A percentile compares a stretch with the other conserved stretches of the same genome.
Conservation (phyloP, 1,140 invertebrate genomes). For the Cotesia glomerata region DNA sequence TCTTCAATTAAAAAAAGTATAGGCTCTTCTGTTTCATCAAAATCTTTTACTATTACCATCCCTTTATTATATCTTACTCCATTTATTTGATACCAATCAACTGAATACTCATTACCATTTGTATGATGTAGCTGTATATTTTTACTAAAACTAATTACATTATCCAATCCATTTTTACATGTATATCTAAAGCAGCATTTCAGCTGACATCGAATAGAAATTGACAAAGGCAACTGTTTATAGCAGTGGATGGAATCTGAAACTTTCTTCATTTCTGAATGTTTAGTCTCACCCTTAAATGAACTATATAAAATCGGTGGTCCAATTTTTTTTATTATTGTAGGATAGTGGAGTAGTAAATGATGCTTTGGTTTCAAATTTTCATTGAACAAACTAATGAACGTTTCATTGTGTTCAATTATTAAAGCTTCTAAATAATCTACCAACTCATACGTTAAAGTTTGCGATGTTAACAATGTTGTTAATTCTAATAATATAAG, state of each 20-base stretch:
- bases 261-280: background rate
- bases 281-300: constrained; percentile 7
- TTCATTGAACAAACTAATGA: background rate
- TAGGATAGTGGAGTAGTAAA: background rate
- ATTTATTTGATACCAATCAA: background rate
- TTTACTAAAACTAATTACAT: too few relatives aligned
- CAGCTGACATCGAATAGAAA: background rate
- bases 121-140: too few relatives aligned
- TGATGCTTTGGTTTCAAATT: constrained; percentile 4
- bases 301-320: background rate
- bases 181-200: background rate
- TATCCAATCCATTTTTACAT: background rate
- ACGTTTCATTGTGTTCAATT: background rate
- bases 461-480: too few relatives aligned
- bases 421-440: background rate
- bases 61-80: background rate
- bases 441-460: too few relatives aligned
- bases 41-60: background rate
- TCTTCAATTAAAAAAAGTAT: background rate
- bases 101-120: too few relatives aligned
- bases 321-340: constrained; percentile 1
- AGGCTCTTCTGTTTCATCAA: background rate
- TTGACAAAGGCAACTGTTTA: background rate
- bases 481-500: too few relatives aligned
- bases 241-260: background rate